Evolutionary conservation across 2,113 vertebrate species (phyloP).

Genomic region (Columbina picui): DNA sequence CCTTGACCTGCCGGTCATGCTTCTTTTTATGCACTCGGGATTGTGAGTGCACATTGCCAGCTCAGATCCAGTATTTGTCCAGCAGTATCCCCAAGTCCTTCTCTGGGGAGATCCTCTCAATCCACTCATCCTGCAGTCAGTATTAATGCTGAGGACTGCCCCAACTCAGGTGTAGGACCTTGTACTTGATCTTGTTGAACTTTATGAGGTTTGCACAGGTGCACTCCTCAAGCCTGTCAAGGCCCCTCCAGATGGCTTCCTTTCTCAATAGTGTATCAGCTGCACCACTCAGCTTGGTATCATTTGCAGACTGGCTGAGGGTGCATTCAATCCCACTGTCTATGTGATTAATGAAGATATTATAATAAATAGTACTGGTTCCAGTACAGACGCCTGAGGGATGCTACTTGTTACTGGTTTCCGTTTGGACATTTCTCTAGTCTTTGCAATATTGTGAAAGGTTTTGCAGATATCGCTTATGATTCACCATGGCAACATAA

Average conservation of each 20-base stretch:
- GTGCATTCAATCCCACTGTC: not conserved
- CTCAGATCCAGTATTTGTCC: not conserved
- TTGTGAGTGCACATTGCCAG: not conserved
- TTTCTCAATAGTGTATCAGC: not conserved
- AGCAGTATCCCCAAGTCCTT: not conserved
- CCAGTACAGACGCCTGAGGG: too few relatives aligned
- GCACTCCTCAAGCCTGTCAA: not conserved
- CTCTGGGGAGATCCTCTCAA: not conserved
- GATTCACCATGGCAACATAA: not conserved
- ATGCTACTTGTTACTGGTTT: not conserved
- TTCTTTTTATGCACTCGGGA: not conserved
- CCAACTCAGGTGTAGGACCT: not conserved
- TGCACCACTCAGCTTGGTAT: not conserved
- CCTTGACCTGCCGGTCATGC: accelerated
- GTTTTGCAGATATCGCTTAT: not conserved
- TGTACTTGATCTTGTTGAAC: not conserved
- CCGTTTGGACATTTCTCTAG: not conserved
- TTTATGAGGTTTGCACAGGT: not conserved
- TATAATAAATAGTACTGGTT: not conserved
- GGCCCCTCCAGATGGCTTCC: not conserved
- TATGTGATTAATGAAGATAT: not conserved
- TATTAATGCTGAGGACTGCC: not conserved
- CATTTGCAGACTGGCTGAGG: not conserved
- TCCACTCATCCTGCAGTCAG: not conserved
- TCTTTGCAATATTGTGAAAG: not conserved